phyloP scores from a whole-genome alignment of 2,113 vertebrate genomes.

The Excalfactoria chinensis region DNA sequence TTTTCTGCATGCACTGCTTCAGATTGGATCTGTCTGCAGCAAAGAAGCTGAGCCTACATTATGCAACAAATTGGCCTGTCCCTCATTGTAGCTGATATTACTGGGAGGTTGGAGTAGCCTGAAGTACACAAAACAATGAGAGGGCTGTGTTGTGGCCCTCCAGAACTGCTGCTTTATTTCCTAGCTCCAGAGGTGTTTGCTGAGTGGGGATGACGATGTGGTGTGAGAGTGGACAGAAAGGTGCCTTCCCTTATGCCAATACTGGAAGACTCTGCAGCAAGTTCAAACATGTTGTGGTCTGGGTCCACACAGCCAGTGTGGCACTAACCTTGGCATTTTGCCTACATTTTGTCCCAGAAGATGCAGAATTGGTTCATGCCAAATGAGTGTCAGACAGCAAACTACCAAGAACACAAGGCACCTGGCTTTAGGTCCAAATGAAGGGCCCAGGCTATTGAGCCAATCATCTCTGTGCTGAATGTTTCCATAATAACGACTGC shows the following conservation, averaged over 20 bases:
- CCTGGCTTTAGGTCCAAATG: neutral
- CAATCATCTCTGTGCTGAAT: neutral
- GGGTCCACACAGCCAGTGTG: neutral
- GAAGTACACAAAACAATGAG: neutral
- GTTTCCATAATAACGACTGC: neutral
- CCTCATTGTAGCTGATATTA: too few species aligned
- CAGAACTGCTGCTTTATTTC: neutral
- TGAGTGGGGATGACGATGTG: neutral
- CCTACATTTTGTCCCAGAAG: neutral
- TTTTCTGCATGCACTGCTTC: neutral
- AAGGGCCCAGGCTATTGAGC: neutral
- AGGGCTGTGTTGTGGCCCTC: neutral
- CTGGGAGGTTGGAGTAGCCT: neutral
- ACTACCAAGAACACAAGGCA: neutral
- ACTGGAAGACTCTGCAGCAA: neutral
- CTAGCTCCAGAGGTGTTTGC: neutral
- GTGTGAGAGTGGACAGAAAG: neutral
- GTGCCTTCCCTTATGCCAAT: neutral
- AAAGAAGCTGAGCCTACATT: neutral
- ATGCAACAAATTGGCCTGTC: accelerated
- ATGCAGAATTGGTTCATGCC: neutral
- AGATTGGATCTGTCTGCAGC: neutral
- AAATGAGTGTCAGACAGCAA: neutral
- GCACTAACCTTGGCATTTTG: neutral
- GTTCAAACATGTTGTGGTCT: neutral